Percentiles rank a stretch among this genome's conserved stretches.
Evolutionary conservation across 2,797 vertebrate species (phyloP).

Genomic region (Pachyuromys duprasi): DNA sequence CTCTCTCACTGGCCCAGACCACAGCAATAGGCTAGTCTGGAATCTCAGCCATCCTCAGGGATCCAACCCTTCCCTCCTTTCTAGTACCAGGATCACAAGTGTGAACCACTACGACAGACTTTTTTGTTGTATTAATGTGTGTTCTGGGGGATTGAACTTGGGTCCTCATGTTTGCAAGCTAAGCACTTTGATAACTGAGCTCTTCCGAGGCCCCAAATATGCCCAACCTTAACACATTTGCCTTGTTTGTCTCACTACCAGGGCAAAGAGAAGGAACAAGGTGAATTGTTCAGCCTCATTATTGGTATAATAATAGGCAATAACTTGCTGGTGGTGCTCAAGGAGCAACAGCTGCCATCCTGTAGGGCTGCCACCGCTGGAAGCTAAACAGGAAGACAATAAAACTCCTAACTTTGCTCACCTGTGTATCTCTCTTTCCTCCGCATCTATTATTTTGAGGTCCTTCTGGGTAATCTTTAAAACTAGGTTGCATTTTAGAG

Average conservation of each 20-base stretch:
- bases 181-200: not conserved
- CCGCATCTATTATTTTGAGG: not conserved
- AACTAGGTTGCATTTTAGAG: not conserved
- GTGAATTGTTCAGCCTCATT: not conserved
- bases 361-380: not conserved
- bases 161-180: not conserved
- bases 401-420: not conserved
- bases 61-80: not conserved
- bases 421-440: not conserved
- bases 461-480: conserved; percentile 22
- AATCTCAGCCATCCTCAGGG: not conserved
- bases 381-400: not conserved
- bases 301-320: not conserved
- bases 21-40: not conserved
- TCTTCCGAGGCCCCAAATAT: not conserved
- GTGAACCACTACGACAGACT: not conserved
- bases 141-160: not conserved
- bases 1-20: not conserved
- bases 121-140: not conserved
- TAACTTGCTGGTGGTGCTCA: not conserved
- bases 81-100: not conserved
- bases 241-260: not conserved
- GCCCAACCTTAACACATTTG: not conserved
- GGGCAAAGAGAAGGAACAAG: not conserved
- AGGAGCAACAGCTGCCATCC: not conserved